These are phyloP conservation scores for Antigone vipio DNA, from an alignment of 2,113 vertebrate species.

Conservation along the genomic window DNA sequence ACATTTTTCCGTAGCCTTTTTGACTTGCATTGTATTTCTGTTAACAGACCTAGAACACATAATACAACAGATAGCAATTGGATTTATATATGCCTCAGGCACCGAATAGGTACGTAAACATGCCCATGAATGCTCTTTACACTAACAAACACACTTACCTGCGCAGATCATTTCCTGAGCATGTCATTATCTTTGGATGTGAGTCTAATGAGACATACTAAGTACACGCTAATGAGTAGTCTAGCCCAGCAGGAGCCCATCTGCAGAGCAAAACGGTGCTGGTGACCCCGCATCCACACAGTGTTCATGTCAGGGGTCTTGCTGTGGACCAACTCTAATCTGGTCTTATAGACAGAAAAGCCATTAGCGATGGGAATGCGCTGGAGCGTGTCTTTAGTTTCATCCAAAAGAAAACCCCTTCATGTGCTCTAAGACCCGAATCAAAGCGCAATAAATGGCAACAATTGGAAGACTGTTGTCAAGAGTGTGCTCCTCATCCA, in stretches of 20 bases:
- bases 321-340: background rate
- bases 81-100: background rate
- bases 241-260: background rate
- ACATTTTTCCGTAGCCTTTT: conserved; percentile 92
- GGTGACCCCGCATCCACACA: background rate
- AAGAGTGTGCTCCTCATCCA: background rate
- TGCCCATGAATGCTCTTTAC: background rate
- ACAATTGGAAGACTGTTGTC: background rate
- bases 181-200: background rate
- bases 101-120: background rate
- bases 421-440: background rate
- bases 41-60: conserved; percentile 86
- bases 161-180: background rate
- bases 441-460: background rate
- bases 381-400: background rate
- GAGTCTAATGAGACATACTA: background rate
- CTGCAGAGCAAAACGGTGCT: background rate
- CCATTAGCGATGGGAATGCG: accelerated
- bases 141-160: background rate
- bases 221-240: background rate
- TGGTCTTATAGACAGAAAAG: background rate
- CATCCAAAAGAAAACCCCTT: background rate
- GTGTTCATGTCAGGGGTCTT: background rate
- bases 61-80: background rate
- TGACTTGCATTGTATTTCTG: conserved; percentile 98